Conservation (phyloP, 2,888 invertebrate genomes). For the Pristionchus exspectatus region DNA sequence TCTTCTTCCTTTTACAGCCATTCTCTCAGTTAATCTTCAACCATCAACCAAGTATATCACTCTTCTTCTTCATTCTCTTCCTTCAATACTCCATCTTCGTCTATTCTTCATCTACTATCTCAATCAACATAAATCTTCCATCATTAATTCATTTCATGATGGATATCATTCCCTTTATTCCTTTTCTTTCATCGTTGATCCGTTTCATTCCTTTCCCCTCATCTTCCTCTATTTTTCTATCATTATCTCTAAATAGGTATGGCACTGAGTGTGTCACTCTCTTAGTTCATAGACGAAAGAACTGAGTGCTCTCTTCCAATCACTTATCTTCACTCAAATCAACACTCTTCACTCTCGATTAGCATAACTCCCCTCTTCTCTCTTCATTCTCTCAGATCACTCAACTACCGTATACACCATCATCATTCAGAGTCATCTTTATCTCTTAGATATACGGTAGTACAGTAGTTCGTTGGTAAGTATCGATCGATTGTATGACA, state of each 20-base stretch:
- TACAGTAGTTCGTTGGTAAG: not conserved
- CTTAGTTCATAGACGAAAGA: constrained; percentile 25
- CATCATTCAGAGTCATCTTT: not conserved
- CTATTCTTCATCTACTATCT: not conserved
- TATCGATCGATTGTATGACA: constrained; percentile 31
- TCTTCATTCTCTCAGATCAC: not conserved
- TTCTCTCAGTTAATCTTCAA: constrained; percentile 2
- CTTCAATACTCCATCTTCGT: not conserved
- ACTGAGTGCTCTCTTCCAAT: not conserved
- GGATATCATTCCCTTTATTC: not conserved
- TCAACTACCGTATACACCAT: not conserved
- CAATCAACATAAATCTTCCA: not conserved
- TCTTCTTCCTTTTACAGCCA: constrained; percentile 31
- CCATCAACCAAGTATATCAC: not conserved
- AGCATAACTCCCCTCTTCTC: constrained; percentile 38
- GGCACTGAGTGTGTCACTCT: not conserved
- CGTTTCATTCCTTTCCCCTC: not conserved
- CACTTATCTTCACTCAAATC: not conserved
- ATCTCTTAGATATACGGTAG: not conserved
- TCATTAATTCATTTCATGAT: not conserved
- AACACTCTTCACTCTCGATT: constrained; percentile 36
- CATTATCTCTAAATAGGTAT: constrained; percentile 20
- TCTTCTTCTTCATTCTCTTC: constrained; percentile 20
- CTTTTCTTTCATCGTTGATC: constrained; percentile 24
- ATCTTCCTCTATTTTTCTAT: not conserved